Percentiles rank a stretch among this genome's conserved stretches.
These are phyloP conservation scores for Heliconius sara DNA, from an alignment of 2,888 invertebrate genomes.

Conservation along the genomic window DNA sequence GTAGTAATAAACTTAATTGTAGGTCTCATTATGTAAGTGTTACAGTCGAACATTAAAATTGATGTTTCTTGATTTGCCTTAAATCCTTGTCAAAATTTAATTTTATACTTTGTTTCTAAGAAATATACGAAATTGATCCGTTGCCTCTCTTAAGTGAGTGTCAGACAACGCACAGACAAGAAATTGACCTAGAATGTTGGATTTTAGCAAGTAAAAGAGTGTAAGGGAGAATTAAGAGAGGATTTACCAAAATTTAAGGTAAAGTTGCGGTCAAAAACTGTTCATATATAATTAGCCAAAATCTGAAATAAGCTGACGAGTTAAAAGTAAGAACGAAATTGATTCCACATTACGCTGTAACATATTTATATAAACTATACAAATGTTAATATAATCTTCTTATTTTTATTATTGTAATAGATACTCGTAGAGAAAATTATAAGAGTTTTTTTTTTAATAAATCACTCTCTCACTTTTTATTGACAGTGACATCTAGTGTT, in stretches of 20 bases:
- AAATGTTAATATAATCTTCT: neutral
- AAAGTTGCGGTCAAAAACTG: too few species aligned
- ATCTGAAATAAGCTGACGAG: neutral
- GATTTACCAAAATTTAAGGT: too few species aligned
- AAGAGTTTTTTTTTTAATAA: neutral
- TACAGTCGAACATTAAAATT: slow-evolving; percentile 44
- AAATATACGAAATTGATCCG: too few species aligned
- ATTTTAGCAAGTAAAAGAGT: too few species aligned
- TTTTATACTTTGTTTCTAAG: too few species aligned
- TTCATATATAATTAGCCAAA: neutral
- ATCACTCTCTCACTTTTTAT: neutral
- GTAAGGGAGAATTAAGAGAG: too few species aligned
- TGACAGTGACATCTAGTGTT: neutral
- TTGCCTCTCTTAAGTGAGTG: too few species aligned
- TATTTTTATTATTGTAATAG: neutral
- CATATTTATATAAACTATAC: neutral
- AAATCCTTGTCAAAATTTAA: too few species aligned
- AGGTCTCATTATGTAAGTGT: slow-evolving; percentile 56
- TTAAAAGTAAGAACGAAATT: neutral
- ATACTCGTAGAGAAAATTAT: too few species aligned
- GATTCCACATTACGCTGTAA: neutral
- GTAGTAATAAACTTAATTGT: slow-evolving; percentile 71
- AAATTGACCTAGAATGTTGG: too few species aligned
- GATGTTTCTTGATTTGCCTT: too few species aligned
- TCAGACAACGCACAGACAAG: too few species aligned